A percentile compares a stretch with the other conserved stretches of the same genome.
These are phyloP conservation scores for Cricetomys ansorgei DNA, from an alignment of 2,113 vertebrate genomes.

Conservation along the genomic window DNA sequence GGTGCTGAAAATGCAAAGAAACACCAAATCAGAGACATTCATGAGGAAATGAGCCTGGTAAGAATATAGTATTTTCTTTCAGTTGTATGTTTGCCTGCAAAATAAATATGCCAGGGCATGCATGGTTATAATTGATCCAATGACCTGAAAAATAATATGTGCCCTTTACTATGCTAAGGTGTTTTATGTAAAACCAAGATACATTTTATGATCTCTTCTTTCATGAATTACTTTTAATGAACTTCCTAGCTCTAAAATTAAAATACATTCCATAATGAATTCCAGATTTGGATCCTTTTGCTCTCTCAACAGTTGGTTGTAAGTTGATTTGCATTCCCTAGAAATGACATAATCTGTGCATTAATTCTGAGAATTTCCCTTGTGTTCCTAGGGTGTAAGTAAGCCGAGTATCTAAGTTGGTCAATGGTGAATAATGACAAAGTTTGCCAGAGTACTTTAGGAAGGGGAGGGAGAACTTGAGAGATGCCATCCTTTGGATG, in stretches of 20 bases:
- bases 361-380: conserved; percentile 9
- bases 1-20: not conserved
- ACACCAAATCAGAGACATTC: not conserved
- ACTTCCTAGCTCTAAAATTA: conserved; percentile 32
- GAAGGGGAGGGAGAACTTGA: not conserved
- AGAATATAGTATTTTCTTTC: not conserved
- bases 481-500: not conserved
- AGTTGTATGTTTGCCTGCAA: not conserved
- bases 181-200: not conserved
- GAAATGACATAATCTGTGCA: not conserved
- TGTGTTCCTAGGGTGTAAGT: not conserved
- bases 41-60: not conserved
- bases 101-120: not conserved
- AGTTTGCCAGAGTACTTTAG: not conserved
- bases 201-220: not conserved
- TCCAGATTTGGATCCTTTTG: not conserved
- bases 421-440: not conserved
- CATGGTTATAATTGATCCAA: not conserved
- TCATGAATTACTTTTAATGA: not conserved
- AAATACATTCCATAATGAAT: not conserved
- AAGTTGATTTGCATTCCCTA: not conserved
- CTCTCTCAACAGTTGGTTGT: not conserved
- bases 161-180: not conserved
- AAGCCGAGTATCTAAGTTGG: not conserved
- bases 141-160: not conserved